These are phyloP conservation scores for Chunga burmeisteri DNA, from an alignment of 2,113 vertebrate species.

Conservation along the genomic window DNA sequence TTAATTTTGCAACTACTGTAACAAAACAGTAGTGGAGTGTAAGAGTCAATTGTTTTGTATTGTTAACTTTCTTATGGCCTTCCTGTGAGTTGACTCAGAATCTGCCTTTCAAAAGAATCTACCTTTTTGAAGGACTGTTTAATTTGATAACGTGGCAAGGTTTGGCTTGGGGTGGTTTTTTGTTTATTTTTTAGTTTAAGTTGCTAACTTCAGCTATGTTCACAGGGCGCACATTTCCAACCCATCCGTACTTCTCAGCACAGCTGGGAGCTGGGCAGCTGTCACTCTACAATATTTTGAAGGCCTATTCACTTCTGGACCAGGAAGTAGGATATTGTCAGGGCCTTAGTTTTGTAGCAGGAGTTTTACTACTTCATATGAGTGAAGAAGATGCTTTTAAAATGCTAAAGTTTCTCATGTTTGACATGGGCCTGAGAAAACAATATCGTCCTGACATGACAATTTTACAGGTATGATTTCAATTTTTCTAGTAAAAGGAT, in stretches of 20 bases:
- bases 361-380: constrained; percentile 82
- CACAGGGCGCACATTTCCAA: constrained; percentile 83
- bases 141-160: not conserved
- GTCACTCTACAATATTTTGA: constrained; percentile 83
- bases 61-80: not conserved
- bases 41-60: not conserved
- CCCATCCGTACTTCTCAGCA: constrained; percentile 82
- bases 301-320: constrained; percentile 84
- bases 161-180: not conserved
- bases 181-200: not conserved
- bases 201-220: not conserved
- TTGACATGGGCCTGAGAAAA: constrained; percentile 80
- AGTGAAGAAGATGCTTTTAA: constrained; percentile 82
- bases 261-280: constrained; percentile 83
- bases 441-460: constrained; percentile 85
- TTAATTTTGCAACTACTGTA: not conserved
- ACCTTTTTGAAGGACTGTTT: not conserved
- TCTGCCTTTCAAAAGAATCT: not conserved
- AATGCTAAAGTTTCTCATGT: constrained; percentile 84
- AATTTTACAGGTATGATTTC: constrained; percentile 78
- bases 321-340: constrained; percentile 85
- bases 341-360: constrained; percentile 84
- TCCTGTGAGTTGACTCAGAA: not conserved
- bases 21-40: not conserved
- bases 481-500: not conserved